Evolutionary conservation across 2,888 invertebrate species (phyloP).

Genomic region (Trachelus troglodyta): DNA sequence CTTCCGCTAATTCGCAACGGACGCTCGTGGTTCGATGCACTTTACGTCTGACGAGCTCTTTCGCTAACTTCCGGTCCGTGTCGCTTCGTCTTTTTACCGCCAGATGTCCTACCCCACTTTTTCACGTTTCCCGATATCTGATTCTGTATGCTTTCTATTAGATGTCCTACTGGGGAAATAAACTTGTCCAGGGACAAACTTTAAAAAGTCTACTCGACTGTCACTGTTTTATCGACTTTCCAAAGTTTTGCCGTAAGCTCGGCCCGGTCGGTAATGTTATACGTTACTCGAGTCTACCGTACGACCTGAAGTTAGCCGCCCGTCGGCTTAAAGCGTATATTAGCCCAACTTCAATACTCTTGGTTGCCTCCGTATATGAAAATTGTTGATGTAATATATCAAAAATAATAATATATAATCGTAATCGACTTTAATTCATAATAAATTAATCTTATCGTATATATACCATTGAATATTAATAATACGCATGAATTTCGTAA

Average conservation of each 20-base stretch:
- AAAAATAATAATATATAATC: too few relatives aligned
- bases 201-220: not conserved
- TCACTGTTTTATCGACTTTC: not conserved
- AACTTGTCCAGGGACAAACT: not conserved
- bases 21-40: not conserved
- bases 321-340: not conserved
- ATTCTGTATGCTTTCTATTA: not conserved
- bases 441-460: not conserved
- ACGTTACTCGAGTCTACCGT: not conserved
- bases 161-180: not conserved
- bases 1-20: not conserved
- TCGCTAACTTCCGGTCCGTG: not conserved
- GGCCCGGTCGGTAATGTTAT: not conserved
- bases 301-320: not conserved
- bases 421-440: not conserved
- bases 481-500: not conserved
- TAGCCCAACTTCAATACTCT: not conserved
- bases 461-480: not conserved
- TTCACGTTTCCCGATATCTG: not conserved
- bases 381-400: too few relatives aligned
- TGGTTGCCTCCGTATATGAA: not conserved
- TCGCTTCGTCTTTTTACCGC: not conserved
- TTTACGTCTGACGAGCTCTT: not conserved
- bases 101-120: not conserved
- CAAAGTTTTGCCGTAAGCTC: not conserved